These are phyloP conservation scores for Boloria euphrosyne DNA, from an alignment of 2,888 invertebrate species.

Conservation along the genomic window DNA sequence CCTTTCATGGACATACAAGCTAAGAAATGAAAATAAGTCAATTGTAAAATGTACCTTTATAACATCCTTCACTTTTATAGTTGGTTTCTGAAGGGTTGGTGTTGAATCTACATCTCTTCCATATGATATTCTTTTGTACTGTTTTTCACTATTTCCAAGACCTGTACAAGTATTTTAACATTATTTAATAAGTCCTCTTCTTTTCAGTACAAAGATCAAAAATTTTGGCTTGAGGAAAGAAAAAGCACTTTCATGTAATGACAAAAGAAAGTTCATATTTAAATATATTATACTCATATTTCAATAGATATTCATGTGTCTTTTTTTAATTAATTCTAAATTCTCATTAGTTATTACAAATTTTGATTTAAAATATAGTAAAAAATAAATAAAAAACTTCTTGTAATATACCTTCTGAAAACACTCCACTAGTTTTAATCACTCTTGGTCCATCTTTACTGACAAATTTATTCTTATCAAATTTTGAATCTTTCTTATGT, in stretches of 20 bases:
- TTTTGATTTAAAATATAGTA: neutral
- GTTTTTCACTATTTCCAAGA: conserved; percentile 61
- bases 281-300: neutral
- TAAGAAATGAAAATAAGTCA: neutral
- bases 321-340: neutral
- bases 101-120: conserved; percentile 54
- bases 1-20: no score
- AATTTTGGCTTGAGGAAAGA: neutral
- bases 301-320: no score
- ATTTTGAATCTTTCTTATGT: conserved; percentile 56
- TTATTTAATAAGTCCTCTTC: no score
- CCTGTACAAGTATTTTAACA: conserved; percentile 50
- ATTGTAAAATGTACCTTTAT: conserved; percentile 58
- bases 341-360: no score
- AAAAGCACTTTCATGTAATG: no score
- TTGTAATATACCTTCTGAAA: conserved; percentile 69
- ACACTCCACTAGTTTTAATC: conserved; percentile 74
- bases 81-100: conserved; percentile 62
- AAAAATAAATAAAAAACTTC: no score
- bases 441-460: conserved; percentile 64
- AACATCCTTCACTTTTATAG: conserved; percentile 69
- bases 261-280: no score
- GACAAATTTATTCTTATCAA: conserved; percentile 57
- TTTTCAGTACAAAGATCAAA: no score
- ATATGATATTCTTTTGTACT: conserved; percentile 57